A percentile compares a stretch with the other conserved stretches of the same genome.
phyloP scores from a whole-genome alignment of 2,113 vertebrate species.

The Condylura cristata region DNA sequence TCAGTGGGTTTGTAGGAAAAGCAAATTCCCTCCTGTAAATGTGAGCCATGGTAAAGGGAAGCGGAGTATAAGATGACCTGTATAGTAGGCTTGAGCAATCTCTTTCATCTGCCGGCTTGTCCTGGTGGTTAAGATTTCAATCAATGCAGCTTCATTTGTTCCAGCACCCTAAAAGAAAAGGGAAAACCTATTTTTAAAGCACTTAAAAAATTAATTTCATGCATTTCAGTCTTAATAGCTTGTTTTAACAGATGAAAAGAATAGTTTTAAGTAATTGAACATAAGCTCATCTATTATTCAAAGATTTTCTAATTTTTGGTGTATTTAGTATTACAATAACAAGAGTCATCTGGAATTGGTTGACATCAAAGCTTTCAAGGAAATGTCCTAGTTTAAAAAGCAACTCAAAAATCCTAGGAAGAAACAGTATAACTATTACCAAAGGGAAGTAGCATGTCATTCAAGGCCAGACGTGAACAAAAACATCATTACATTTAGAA shows the following conservation, averaged over 20 bases:
- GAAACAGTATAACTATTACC: not conserved
- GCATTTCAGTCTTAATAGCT: constrained; percentile 3
- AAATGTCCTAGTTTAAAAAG: not conserved
- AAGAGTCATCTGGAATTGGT: not conserved
- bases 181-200: not conserved
- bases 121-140: constrained; percentile 92
- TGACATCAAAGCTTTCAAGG: not conserved
- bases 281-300: not conserved
- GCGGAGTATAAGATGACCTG: constrained; percentile 82
- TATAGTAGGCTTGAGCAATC: constrained; percentile 87
- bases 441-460: not conserved
- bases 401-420: not conserved
- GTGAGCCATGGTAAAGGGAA: not conserved
- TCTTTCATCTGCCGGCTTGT: constrained; percentile 90
- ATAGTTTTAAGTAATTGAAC: not conserved
- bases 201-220: constrained; percentile 44
- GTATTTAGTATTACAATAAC: constrained; percentile 42
- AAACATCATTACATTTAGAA: not conserved
- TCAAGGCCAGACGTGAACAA: not conserved
- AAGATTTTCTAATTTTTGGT: not conserved
- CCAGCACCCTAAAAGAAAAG: constrained; percentile 86
- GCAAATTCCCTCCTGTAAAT: not conserved
- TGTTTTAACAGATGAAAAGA: constrained; percentile 9
- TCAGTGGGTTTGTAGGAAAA: not conserved
- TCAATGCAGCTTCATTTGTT: constrained; percentile 88